Conservation (phyloP, 2,113 vertebrate genomes). For the Ictalurus punctatus region DNA sequence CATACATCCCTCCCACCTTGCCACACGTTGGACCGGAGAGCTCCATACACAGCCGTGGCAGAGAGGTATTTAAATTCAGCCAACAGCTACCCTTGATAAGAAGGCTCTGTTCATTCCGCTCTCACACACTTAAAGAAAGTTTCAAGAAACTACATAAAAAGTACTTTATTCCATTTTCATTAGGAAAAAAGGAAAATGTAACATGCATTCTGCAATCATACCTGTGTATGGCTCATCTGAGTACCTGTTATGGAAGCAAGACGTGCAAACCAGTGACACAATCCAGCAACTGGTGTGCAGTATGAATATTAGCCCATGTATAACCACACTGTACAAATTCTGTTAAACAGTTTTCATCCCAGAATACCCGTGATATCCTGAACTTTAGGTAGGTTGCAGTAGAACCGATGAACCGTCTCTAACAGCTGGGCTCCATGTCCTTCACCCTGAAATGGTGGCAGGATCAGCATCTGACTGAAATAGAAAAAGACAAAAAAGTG, state of each 20-base stretch:
- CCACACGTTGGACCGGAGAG: slow-evolving; percentile 46
- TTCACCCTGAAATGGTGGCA: slow-evolving; percentile 98
- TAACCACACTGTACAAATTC: not conserved
- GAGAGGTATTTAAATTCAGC: slow-evolving; percentile 41
- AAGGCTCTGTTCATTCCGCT: slow-evolving; percentile 37
- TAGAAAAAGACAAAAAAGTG: not conserved
- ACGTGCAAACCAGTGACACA: not conserved
- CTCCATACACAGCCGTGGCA: slow-evolving; percentile 15
- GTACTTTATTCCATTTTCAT: not conserved
- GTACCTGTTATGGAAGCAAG: not conserved
- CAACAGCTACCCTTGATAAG: slow-evolving; percentile 33
- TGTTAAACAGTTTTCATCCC: not conserved
- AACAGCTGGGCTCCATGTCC: slow-evolving; percentile 96
- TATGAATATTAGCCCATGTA: slow-evolving; percentile 6
- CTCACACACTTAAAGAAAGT: slow-evolving; percentile 5
- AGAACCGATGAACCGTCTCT: slow-evolving; percentile 95
- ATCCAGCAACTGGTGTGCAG: not conserved
- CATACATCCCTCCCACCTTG: slow-evolving; percentile 59
- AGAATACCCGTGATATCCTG: slow-evolving; percentile 94
- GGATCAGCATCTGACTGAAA: slow-evolving; percentile 95
- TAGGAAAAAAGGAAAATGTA: not conserved
- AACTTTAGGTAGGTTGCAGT: slow-evolving; percentile 85
- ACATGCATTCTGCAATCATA: not conserved
- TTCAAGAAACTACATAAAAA: not conserved
- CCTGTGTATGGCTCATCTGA: not conserved